Base-by-base conservation (phyloP, 1,140 invertebrate species). In the Ericerus pela region DNA sequence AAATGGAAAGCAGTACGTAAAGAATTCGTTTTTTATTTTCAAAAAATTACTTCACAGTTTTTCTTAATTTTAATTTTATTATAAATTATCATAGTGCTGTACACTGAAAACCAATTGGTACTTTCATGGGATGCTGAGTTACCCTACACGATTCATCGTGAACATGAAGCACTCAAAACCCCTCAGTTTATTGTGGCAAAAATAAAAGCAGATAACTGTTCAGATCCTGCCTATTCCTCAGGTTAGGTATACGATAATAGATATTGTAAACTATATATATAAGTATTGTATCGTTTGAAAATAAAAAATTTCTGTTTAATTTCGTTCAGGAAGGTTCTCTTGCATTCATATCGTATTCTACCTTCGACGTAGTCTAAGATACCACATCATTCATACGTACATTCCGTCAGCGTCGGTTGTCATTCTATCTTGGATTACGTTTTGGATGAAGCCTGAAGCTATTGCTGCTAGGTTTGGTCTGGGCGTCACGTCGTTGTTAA, bases 241-340 rank as follows among this genome's bases (percentile, higher is more conserved):
- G n/a, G n/a, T n/a, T n/a, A n/a, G n/a, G n/a, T n/a, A n/a, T 47
- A 47, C 41, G 2, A 10, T 24, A 47, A 18, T 5, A 24, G 41
- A 24, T 24, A 47, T 3, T 47, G n/a, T 5, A 18, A 4, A 41
- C 6, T 4, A 8, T 16, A 41, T 41, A 41, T 16, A 6, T 41
- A 41, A 41, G 20, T 16, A 41, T 8, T 41, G 37, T 16, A 16
- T 16, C 14, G n/a, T 16, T 41, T 5, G 22, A 24, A 47, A 20
- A 47, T 47, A 24, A 41, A 38, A 38, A 38, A n/a, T n/a, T n/a
- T n/a, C n/a, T n/a, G n/a, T 38, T 47, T 5, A 47, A 47, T 14
- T 4, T 10, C 26, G 10, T 47, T 24, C 20, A 47, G 41, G 41
- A 14, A 5, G 20, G 11, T 47, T 24, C 18, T 5, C 41, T 2